phyloP scores from a whole-genome alignment of 2,113 vertebrate species.

The Prolemur simus region DNA sequence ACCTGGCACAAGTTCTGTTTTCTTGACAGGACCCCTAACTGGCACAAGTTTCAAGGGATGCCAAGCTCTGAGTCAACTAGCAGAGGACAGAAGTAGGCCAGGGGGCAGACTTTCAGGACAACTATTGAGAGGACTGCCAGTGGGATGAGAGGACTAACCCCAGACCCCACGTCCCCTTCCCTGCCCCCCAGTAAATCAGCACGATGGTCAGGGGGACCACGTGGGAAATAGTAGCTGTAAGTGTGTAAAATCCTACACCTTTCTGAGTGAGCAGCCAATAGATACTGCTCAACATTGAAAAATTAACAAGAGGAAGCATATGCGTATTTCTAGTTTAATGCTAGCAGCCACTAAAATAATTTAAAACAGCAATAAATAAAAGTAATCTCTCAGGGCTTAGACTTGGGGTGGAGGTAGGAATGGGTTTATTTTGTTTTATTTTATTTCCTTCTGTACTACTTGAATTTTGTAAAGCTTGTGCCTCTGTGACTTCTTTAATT shows the following conservation, averaged over 20 bases:
- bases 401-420: background rate
- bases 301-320: background rate
- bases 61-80: constrained; percentile 34
- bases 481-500: background rate
- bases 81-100: background rate
- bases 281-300: background rate
- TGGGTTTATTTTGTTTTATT: background rate
- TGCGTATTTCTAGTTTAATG: background rate
- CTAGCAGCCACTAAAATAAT: background rate
- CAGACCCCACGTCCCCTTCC: background rate
- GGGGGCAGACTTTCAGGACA: background rate
- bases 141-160: background rate
- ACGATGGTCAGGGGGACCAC: background rate
- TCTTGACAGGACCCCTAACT: constrained; percentile 34
- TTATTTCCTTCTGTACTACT: background rate
- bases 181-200: background rate
- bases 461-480: background rate
- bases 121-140: background rate
- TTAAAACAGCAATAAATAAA: constrained; percentile 8
- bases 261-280: background rate
- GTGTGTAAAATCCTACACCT: background rate
- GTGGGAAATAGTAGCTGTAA: background rate
- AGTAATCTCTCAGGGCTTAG: background rate
- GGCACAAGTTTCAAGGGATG: background rate
- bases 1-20: constrained; percentile 26